phyloP scores from a whole-genome alignment of 2,113 vertebrate genomes.

The Rhabdornis inornatus region DNA sequence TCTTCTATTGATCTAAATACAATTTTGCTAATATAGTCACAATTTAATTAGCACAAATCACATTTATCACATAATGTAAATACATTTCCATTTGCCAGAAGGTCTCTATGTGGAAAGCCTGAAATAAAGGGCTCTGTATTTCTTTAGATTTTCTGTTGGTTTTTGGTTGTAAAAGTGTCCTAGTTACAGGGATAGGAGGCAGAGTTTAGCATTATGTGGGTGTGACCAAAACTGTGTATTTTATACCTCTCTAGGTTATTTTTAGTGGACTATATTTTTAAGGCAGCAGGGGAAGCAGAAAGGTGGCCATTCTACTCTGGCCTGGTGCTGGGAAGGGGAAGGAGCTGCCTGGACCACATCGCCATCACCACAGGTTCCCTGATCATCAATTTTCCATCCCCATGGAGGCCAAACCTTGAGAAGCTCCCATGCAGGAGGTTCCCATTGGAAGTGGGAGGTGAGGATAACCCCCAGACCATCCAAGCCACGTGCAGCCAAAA shows the following conservation, averaged over 20 bases:
- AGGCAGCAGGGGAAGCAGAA: neutral
- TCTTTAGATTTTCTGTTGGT: neutral
- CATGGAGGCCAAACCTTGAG: too few relatives aligned
- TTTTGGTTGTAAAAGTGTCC: neutral
- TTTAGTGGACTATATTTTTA: fast-evolving
- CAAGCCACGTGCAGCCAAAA: fast-evolving
- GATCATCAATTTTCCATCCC: neutral
- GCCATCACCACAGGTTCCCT: neutral
- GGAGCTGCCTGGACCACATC: too few relatives aligned
- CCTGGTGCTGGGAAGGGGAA: fast-evolving
- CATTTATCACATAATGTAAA: neutral
- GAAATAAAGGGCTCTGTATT: neutral
- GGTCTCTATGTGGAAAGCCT: neutral
- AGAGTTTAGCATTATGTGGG: neutral
- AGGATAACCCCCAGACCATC: fast-evolving
- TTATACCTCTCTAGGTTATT: too few relatives aligned
- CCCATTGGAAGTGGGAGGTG: too few relatives aligned
- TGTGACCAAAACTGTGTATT: neutral
- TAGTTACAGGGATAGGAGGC: neutral
- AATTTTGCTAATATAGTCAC: too few relatives aligned
- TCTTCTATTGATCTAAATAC: too few relatives aligned
- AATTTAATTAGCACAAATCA: too few relatives aligned
- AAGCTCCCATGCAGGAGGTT: neutral
- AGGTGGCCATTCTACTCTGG: neutral
- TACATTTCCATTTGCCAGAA: neutral